Percentiles rank a stretch among this genome's conserved stretches.
These are phyloP conservation scores for Diarsia mendica DNA, from an alignment of 2,888 invertebrate genomes.

Conservation along the genomic window DNA sequence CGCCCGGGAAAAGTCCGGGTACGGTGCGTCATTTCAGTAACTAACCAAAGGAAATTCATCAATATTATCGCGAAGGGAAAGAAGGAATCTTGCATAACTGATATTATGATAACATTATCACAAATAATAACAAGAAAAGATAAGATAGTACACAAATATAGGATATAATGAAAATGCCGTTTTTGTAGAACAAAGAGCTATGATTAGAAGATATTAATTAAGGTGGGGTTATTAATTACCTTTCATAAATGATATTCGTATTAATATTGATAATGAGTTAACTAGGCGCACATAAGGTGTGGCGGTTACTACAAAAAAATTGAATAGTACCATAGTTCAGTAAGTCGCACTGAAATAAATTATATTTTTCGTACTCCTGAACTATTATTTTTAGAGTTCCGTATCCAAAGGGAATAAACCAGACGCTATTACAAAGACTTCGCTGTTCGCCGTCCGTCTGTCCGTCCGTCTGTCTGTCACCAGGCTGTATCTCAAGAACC, in stretches of 20 bases:
- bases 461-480: no score
- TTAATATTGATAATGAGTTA: conserved; percentile 19
- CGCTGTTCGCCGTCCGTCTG: no score
- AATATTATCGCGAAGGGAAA: conserved; percentile 6
- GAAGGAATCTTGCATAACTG: conserved; percentile 14
- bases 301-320: neutral
- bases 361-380: no score
- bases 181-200: neutral
- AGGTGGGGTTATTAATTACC: neutral
- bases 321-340: neutral
- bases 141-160: conserved; percentile 5
- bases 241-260: conserved; percentile 1
- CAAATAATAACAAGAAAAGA: conserved; percentile 21
- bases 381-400: no score
- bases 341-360: no score
- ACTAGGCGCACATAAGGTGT: conserved; percentile 9
- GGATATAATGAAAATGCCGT: neutral
- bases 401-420: no score
- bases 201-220: conserved; percentile 1
- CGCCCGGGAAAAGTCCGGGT: no score
- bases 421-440: no score
- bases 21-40: neutral
- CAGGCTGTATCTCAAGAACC: no score
- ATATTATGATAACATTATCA: conserved; percentile 19
- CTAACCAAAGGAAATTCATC: neutral